Percentiles rank a stretch among this genome's conserved stretches.
Evolutionary conservation across 2,113 vertebrate genomes (phyloP).

Genomic region (Orientallactaga bullata): DNA sequence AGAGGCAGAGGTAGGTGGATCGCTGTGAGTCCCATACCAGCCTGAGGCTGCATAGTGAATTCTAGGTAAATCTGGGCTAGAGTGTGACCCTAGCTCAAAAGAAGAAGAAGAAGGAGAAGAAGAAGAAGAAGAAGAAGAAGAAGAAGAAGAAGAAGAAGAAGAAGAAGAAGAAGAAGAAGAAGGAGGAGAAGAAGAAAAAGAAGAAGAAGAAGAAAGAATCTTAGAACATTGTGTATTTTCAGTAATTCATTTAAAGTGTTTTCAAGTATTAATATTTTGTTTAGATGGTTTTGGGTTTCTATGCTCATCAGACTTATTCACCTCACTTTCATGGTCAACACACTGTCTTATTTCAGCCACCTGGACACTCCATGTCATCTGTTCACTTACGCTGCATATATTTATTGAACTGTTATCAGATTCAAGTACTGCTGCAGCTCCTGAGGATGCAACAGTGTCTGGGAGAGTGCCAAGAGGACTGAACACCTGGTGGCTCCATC

Average conservation of each 20-base stretch:
- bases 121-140: too few relatives aligned
- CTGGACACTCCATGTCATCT: neutral
- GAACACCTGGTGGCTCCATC: neutral
- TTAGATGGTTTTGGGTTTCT: neutral
- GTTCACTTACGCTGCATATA: neutral
- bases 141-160: too few relatives aligned
- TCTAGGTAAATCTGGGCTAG: too few relatives aligned
- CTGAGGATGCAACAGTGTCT: too few relatives aligned
- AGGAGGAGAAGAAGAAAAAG: too few relatives aligned
- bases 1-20: too few relatives aligned
- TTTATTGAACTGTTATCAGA: neutral
- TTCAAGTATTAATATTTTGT: neutral
- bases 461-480: neutral
- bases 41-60: too few relatives aligned
- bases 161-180: too few relatives aligned
- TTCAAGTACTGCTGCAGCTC: neutral
- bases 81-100: too few relatives aligned
- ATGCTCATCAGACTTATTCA: neutral
- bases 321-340: neutral
- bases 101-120: too few relatives aligned
- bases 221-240: neutral
- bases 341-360: neutral
- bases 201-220: neutral
- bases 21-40: too few relatives aligned
- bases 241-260: neutral